A percentile compares a stretch with the other conserved stretches of the same genome.
phyloP scores from a whole-genome alignment of 2,797 vertebrate species.

The Smutsia temminckii region DNA sequence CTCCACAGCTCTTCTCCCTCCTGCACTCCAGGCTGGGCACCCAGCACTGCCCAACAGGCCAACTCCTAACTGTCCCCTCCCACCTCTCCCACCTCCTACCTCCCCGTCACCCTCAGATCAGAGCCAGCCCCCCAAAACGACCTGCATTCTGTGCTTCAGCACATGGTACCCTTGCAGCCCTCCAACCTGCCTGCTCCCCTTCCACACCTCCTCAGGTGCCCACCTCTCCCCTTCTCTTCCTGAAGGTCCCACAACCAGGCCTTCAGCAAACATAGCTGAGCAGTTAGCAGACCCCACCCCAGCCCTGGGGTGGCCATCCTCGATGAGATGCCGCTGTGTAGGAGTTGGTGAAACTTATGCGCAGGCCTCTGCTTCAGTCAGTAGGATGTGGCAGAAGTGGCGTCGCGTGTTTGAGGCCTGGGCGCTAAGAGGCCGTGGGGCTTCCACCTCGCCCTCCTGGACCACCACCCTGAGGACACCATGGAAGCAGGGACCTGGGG shows the following conservation, averaged over 20 bases:
- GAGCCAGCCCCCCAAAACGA: background rate
- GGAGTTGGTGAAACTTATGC: no score
- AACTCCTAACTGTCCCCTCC: background rate
- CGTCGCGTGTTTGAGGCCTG: background rate
- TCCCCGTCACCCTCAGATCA: background rate
- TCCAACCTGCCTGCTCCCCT: no score
- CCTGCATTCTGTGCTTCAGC: background rate
- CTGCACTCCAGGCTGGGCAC: background rate
- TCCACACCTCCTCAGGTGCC: no score
- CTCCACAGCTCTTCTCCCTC: no score
- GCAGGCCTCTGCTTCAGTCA: background rate
- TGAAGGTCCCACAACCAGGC: background rate
- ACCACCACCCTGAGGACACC: background rate
- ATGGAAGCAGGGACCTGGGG: background rate
- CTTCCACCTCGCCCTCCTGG: background rate
- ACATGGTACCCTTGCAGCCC: background rate
- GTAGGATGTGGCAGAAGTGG: rapidly evolving
- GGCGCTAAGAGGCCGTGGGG: background rate
- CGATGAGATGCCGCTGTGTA: rapidly evolving
- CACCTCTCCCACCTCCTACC: background rate
- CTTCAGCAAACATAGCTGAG: background rate
- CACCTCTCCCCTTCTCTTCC: background rate
- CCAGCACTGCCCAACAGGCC: no score
- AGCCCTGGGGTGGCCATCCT: rapidly evolving
- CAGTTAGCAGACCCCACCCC: rapidly evolving